Percentiles rank a stretch among this genome's conserved stretches.
Evolutionary conservation across 2,113 vertebrate genomes (phyloP).

Genomic region (Lepisosteus oculatus): DNA sequence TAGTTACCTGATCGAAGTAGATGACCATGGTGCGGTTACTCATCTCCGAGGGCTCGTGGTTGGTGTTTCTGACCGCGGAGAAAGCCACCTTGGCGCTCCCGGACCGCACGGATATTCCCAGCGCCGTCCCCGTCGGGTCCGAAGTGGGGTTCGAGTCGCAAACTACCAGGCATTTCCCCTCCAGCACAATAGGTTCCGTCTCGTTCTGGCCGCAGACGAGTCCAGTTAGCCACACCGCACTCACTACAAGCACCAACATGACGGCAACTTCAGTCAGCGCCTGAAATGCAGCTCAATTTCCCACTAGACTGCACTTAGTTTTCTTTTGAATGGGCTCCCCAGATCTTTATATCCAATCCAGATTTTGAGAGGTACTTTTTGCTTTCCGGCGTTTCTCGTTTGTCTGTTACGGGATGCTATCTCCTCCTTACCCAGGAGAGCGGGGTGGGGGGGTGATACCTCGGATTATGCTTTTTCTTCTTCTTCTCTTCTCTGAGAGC

Average conservation of each 20-base stretch:
- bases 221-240: conserved; percentile 73
- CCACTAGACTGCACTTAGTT: conserved; percentile 12
- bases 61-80: conserved; percentile 92
- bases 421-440: not conserved
- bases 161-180: conserved; percentile 93
- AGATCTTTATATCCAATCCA: conserved; percentile 4
- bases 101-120: conserved; percentile 92
- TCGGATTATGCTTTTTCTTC: conserved; percentile 4
- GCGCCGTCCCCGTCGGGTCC: conserved; percentile 88
- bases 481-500: conserved; percentile 11
- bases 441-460: not conserved
- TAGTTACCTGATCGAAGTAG: conserved; percentile 89
- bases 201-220: conserved; percentile 83
- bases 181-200: conserved; percentile 91
- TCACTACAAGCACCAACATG: conserved; percentile 71
- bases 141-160: conserved; percentile 94
- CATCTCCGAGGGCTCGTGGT: conserved; percentile 98
- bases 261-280: conserved; percentile 43
- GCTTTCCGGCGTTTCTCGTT: conserved; percentile 3
- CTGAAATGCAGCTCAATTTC: conserved; percentile 18
- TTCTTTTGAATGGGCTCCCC: conserved; percentile 5
- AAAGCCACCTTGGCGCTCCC: conserved; percentile 94
- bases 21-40: conserved; percentile 96
- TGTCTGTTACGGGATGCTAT: not conserved
- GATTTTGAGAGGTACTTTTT: not conserved